Evolutionary conservation across 2,113 vertebrate genomes (phyloP).

Genomic region (Hemibagrus wyckioides): DNA sequence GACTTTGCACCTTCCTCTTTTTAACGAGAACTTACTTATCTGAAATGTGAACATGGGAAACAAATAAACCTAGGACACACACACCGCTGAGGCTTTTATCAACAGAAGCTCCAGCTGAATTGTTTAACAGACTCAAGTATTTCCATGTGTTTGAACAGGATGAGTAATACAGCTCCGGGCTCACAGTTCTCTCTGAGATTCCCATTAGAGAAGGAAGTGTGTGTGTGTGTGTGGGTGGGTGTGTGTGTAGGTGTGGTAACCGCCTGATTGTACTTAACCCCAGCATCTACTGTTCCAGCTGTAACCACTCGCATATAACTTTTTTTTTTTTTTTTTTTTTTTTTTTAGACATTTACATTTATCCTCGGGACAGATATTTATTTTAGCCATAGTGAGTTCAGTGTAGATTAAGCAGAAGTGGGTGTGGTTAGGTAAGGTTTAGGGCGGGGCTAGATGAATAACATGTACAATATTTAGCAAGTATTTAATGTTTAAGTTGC

Average conservation of each 20-base stretch:
- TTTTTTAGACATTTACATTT: neutral
- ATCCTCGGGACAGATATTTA: too few relatives aligned
- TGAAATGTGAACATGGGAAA: neutral
- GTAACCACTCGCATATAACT: neutral
- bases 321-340: too few relatives aligned
- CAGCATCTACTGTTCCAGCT: neutral
- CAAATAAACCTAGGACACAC: neutral
- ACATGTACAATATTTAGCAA: neutral
- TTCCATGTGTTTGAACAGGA: conserved; percentile 45
- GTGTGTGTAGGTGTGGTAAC: neutral
- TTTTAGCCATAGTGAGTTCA: neutral
- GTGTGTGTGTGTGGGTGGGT: neutral
- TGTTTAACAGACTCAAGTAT: conserved; percentile 43
- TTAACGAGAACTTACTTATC: conserved; percentile 40
- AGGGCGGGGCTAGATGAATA: too few relatives aligned
- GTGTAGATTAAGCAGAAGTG: neutral
- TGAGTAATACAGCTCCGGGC: neutral
- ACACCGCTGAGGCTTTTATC: conserved; percentile 4
- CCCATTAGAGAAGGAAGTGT: neutral
- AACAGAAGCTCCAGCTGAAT: conserved; percentile 36
- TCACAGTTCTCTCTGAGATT: neutral
- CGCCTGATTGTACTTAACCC: neutral
- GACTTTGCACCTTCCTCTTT: conserved; percentile 67
- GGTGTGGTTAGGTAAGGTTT: neutral
- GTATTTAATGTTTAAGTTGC: too few relatives aligned